These are phyloP conservation scores for Orchestes rusci DNA, from an alignment of 2,888 invertebrate genomes.

Conservation along the genomic window DNA sequence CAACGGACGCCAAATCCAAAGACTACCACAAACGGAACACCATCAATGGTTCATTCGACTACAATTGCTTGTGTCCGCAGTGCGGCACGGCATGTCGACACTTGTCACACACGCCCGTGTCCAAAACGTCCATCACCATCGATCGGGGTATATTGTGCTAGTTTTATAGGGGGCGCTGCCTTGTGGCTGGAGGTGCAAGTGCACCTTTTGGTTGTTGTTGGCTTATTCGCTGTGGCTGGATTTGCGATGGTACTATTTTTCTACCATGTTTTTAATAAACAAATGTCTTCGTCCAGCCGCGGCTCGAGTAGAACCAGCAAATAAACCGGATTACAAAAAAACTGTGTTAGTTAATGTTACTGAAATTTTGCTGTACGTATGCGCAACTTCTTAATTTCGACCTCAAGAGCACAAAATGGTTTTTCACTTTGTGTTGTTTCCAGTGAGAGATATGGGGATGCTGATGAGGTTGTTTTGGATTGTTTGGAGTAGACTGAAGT, in stretches of 20 bases:
- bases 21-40: constrained; percentile 22
- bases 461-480: no score
- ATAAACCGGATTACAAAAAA: no score
- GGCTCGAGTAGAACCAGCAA: no score
- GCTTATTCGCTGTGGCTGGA: no score
- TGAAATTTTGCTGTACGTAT: constrained; percentile 19
- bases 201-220: no score
- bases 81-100: constrained; percentile 45
- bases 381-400: constrained; percentile 17
- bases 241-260: no score
- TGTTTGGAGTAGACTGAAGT: no score
- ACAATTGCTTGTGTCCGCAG: constrained; percentile 44
- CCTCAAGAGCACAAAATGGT: constrained; percentile 16
- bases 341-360: constrained; percentile 23
- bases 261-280: no score
- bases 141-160: constrained; percentile 48
- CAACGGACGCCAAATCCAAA: constrained; percentile 18
- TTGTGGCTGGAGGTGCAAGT: no score
- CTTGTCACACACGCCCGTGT: constrained; percentile 41
- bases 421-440: no score
- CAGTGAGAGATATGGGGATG: no score
- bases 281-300: no score
- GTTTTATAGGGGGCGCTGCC: constrained; percentile 22
- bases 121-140: constrained; percentile 43
- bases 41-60: constrained; percentile 29